A percentile compares a stretch with the other conserved stretches of the same genome.
These are phyloP conservation scores for Glaucopsyche alexis DNA, from an alignment of 2,888 invertebrate genomes.

Conservation along the genomic window DNA sequence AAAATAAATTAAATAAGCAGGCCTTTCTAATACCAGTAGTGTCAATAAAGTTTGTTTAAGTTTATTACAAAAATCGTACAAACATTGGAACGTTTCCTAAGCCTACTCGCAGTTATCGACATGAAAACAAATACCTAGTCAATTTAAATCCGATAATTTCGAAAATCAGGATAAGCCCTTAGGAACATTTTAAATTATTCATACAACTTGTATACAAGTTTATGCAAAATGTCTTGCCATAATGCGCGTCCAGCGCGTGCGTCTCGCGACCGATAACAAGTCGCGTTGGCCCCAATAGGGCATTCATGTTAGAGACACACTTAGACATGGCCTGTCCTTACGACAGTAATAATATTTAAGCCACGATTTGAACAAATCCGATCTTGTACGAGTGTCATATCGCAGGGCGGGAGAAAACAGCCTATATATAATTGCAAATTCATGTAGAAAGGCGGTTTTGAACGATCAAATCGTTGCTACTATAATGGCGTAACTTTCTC, in stretches of 20 bases:
- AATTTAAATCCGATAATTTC: neutral
- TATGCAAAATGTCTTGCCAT: no score
- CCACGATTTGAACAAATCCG: constrained; percentile 11
- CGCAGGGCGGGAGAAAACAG: constrained; percentile 27
- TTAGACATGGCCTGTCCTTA: neutral
- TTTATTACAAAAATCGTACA: neutral
- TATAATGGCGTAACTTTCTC: constrained; percentile 49
- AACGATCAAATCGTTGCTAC: constrained; percentile 48
- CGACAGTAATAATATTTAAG: neutral
- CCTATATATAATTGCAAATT: constrained; percentile 54
- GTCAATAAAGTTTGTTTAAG: neutral
- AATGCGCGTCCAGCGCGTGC: no score
- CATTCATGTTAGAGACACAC: neutral
- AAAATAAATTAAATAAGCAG: constrained; percentile 5
- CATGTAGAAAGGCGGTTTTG: constrained; percentile 51
- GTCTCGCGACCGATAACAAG: no score
- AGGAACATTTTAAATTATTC: neutral
- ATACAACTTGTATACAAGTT: neutral
- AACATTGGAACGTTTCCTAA: neutral
- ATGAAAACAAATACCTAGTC: constrained; percentile 13
- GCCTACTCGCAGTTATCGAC: neutral
- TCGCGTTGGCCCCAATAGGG: neutral
- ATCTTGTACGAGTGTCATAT: constrained; percentile 21
- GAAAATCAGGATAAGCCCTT: neutral
- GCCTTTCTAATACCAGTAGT: constrained; percentile 14